phyloP scores from a whole-genome alignment of 2,888 invertebrate genomes.

The Scaptomyza tumidula region DNA sequence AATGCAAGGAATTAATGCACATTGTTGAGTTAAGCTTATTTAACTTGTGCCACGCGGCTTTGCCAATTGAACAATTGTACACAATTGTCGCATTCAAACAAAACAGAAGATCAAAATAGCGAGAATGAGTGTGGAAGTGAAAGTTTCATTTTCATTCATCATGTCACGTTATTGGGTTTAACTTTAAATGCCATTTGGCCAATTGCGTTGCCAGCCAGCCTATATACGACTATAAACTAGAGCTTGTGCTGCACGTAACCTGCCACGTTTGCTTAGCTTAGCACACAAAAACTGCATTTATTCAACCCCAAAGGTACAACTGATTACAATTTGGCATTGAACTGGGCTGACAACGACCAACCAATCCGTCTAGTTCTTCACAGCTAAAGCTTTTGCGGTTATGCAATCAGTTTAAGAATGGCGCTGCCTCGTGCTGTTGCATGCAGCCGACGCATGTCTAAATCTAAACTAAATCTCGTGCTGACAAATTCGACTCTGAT shows the following conservation, averaged over 20 bases:
- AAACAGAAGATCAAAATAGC: neutral
- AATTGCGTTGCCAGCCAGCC: conserved; percentile 54
- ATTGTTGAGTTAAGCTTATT: conserved; percentile 39
- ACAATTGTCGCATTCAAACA: conserved; percentile 17
- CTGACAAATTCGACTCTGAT: neutral
- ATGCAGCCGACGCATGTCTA: conserved; percentile 21
- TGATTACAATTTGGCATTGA: conserved; percentile 24
- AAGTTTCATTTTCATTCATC: too few relatives aligned
- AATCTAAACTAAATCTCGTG: conserved; percentile 5
- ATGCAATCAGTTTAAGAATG: neutral
- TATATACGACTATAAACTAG: neutral
- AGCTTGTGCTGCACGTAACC: conserved; percentile 1
- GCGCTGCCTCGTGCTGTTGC: neutral
- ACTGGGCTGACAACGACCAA: neutral
- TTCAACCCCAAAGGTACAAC: conserved; percentile 9
- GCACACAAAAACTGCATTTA: conserved; percentile 22
- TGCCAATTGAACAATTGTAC: conserved; percentile 11
- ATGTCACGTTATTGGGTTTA: conserved; percentile 73
- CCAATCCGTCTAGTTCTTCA: neutral
- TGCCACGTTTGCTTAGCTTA: conserved; percentile 9
- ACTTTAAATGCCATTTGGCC: conserved; percentile 72
- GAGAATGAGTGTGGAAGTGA: neutral
- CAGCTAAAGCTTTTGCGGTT: conserved; percentile 7
- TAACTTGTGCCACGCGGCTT: conserved; percentile 44
- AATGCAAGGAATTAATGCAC: conserved; percentile 10